A percentile compares a stretch with the other conserved stretches of the same genome.
phyloP scores from a whole-genome alignment of 2,797 vertebrate genomes.

The Rhincodon typus region DNA sequence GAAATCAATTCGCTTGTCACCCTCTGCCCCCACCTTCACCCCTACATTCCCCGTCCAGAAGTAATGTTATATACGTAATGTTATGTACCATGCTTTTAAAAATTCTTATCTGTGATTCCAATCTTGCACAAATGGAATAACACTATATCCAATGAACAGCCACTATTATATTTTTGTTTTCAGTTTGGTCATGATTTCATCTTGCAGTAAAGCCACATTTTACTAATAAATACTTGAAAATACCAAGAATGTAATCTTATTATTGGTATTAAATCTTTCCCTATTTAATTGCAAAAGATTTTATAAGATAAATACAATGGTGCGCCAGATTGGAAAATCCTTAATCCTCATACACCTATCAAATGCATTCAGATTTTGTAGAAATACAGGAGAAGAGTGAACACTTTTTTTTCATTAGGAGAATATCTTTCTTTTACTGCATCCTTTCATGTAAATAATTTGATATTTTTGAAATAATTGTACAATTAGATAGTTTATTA shows the following conservation, averaged over 20 bases:
- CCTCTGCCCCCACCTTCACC: background rate
- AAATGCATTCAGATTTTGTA: background rate
- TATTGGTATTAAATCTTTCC: background rate
- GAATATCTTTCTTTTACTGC: background rate
- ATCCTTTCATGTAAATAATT: background rate
- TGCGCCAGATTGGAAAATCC: background rate
- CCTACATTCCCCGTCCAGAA: background rate
- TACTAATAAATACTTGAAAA: background rate
- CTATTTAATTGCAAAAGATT: background rate
- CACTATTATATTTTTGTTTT: background rate
- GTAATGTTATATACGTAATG: background rate
- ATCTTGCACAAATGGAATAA: background rate
- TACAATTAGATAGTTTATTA: background rate
- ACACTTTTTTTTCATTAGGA: background rate
- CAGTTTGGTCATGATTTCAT: background rate
- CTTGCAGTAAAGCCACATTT: background rate
- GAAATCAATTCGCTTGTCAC: background rate
- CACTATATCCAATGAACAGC: background rate
- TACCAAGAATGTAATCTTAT: background rate
- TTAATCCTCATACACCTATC: background rate
- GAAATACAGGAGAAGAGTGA: background rate
- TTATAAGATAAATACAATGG: conserved; percentile 2
- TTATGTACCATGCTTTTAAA: background rate
- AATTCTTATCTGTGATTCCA: background rate
- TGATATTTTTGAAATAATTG: background rate